Percentiles rank a stretch among this genome's conserved stretches.
These are phyloP conservation scores for Neotragus moschatus DNA, from an alignment of 2,113 vertebrate genomes.

Conservation along the genomic window DNA sequence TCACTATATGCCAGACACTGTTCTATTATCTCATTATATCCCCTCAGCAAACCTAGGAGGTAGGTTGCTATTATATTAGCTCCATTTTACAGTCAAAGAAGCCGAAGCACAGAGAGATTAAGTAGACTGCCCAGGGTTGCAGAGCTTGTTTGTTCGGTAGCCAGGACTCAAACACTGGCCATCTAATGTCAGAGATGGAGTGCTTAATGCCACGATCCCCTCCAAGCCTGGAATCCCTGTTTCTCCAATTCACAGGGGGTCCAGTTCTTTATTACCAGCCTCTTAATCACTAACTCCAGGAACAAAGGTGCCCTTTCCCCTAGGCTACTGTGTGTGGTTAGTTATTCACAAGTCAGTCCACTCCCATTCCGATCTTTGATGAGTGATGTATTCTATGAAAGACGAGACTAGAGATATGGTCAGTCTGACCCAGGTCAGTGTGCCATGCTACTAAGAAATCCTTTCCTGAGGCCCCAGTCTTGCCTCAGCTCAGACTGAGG, in stretches of 20 bases:
- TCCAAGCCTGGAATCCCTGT: neutral
- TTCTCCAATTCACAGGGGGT: neutral
- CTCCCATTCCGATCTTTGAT: neutral
- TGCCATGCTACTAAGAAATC: neutral
- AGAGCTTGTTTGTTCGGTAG: neutral
- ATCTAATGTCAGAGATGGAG: fast-evolving
- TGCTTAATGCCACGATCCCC: neutral
- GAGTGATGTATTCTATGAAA: neutral
- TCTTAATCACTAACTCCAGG: neutral
- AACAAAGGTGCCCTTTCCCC: neutral
- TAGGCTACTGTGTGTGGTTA: too few species aligned
- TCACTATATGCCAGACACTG: neutral
- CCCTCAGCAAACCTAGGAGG: neutral
- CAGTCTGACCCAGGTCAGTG: neutral
- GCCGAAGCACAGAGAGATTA: neutral
- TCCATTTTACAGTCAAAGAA: neutral
- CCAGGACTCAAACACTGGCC: neutral
- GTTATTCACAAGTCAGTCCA: neutral
- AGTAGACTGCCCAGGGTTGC: neutral
- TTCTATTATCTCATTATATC: neutral
- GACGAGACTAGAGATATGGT: neutral
- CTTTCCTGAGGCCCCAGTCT: neutral
- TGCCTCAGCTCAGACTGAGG: neutral
- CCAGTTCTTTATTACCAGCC: neutral
- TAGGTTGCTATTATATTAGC: neutral